Evolutionary conservation across 2,113 vertebrate species (phyloP).

Genomic region (Addax nasomaculatus): DNA sequence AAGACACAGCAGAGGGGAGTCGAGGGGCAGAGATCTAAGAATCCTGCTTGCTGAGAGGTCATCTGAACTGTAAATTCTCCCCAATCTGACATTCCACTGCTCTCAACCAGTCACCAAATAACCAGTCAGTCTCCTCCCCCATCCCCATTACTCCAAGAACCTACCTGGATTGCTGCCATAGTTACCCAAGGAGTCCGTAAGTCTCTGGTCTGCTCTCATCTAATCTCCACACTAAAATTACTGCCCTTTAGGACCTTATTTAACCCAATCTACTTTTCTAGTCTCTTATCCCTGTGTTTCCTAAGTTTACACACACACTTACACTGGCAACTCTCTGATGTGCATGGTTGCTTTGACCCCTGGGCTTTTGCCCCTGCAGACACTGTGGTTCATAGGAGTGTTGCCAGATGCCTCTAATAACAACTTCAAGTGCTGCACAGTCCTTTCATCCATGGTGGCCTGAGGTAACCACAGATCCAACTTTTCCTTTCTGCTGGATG

Average conservation of each 20-base stretch:
- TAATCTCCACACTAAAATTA: neutral
- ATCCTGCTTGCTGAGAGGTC: neutral
- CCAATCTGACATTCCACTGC: neutral
- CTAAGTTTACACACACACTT: neutral
- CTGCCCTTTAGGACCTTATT: neutral
- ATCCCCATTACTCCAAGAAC: rapidly evolving
- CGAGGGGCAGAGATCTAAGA: neutral
- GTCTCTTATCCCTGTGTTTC: neutral
- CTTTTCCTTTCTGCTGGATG: neutral
- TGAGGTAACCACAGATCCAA: neutral
- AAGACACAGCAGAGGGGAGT: neutral
- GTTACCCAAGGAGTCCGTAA: neutral
- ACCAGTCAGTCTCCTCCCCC: neutral
- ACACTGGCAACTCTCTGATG: neutral
- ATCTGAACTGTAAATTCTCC: neutral
- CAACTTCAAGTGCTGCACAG: no score
- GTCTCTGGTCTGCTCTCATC: neutral
- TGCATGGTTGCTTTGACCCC: neutral
- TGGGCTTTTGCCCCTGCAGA: neutral
- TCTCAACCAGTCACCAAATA: neutral
- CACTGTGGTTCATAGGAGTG: neutral
- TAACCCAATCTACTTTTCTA: neutral
- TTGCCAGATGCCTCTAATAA: neutral
- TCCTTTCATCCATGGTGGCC: neutral
- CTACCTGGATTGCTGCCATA: neutral